phyloP scores from a whole-genome alignment of 2,797 vertebrate species.

The Enteromius viviparus region DNA sequence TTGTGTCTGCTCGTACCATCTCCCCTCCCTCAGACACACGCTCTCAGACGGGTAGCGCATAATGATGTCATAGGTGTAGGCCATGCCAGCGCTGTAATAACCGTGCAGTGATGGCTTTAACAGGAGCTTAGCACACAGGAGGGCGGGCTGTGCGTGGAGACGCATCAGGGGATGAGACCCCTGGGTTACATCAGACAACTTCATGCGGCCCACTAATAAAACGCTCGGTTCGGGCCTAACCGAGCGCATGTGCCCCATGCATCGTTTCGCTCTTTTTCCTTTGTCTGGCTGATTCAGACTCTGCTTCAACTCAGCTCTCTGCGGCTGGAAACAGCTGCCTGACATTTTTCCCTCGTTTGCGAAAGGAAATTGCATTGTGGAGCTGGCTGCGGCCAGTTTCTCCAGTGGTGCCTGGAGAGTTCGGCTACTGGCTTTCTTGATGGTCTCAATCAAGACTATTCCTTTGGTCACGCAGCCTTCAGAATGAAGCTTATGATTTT shows the following conservation, averaged over 20 bases:
- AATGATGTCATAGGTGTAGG: slow-evolving; percentile 78
- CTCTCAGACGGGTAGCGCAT: slow-evolving; percentile 67
- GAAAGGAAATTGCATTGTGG: slow-evolving; percentile 69
- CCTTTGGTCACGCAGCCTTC: slow-evolving; percentile 24
- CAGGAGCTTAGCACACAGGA: slow-evolving; percentile 61
- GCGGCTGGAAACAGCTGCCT: slow-evolving; percentile 71
- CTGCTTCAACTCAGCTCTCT: slow-evolving; percentile 59
- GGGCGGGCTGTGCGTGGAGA: slow-evolving; percentile 30
- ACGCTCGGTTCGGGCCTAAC: slow-evolving; percentile 62
- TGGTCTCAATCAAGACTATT: slow-evolving; percentile 6
- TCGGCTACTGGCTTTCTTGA: slow-evolving; percentile 41
- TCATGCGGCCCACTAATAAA: slow-evolving; percentile 73
- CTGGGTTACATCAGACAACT: slow-evolving; percentile 65
- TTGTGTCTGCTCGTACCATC: slow-evolving; percentile 58
- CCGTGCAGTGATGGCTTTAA: slow-evolving; percentile 72
- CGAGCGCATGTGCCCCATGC: slow-evolving; percentile 72
- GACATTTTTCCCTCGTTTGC: slow-evolving; percentile 64
- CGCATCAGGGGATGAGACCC: slow-evolving; percentile 62
- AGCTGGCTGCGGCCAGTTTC: slow-evolving; percentile 61
- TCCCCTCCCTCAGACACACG: slow-evolving; percentile 61
- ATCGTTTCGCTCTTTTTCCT: slow-evolving; percentile 59
- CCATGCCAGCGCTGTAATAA: slow-evolving; percentile 68
- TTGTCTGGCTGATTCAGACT: slow-evolving; percentile 64
- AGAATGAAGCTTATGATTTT: slow-evolving; percentile 28
- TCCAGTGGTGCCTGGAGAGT: slow-evolving; percentile 64